phyloP scores from a whole-genome alignment of 1,140 invertebrate genomes.

The Aphelenchoides besseyi region DNA sequence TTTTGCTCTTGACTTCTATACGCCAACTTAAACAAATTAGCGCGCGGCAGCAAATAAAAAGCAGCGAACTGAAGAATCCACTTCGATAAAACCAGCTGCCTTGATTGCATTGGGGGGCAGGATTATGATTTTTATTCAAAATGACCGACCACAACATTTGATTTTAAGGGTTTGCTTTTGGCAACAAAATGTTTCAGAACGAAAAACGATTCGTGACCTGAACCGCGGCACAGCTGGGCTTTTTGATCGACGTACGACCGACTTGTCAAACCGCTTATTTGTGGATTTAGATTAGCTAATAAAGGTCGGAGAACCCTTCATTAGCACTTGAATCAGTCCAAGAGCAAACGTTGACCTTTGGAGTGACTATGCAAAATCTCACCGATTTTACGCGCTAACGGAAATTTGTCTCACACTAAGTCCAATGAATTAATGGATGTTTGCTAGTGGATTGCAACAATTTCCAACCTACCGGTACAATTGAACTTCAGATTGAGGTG shows the following conservation, averaged over 20 bases:
- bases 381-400: background rate
- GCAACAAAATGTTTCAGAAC: no score
- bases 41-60: background rate
- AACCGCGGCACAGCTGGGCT: background rate
- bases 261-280: slow-evolving; percentile 10
- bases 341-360: background rate
- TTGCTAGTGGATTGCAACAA: background rate
- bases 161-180: no score
- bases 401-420: background rate
- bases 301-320: slow-evolving; percentile 1
- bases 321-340: background rate
- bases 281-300: slow-evolving; percentile 11
- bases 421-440: no score
- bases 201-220: background rate
- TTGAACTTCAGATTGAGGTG: slow-evolving; percentile 19
- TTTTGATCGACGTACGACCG: background rate
- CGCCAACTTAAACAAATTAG: slow-evolving; percentile 6
- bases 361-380: background rate
- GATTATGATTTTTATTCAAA: no score
- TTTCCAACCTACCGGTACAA: slow-evolving; percentile 13
- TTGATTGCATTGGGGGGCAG: background rate
- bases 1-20: background rate
- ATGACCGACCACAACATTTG: no score
- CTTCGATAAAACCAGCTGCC: background rate
- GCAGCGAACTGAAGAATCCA: background rate